These are phyloP conservation scores for Belgica antarctica DNA, from an alignment of 2,888 invertebrate species.

Conservation along the genomic window DNA sequence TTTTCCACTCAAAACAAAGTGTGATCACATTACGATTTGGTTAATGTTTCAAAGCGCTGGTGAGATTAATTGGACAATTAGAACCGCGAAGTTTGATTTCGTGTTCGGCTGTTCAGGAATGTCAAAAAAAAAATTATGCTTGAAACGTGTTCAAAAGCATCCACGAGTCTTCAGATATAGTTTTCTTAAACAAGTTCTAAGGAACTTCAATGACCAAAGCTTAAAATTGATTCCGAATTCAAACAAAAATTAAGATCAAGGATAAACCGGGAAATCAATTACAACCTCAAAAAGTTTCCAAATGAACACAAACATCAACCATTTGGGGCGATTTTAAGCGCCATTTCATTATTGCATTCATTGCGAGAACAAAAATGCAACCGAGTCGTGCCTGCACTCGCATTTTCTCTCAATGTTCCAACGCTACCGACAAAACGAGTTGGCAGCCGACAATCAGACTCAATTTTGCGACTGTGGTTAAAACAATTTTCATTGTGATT, in stretches of 20 bases:
- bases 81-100: neutral
- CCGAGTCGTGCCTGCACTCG: neutral
- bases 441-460: neutral
- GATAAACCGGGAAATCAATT: neutral
- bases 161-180: too few relatives aligned
- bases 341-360: slow-evolving; percentile 16
- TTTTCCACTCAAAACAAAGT: slow-evolving; percentile 35
- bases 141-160: too few relatives aligned
- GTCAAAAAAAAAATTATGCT: too few relatives aligned
- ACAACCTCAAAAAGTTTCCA: neutral
- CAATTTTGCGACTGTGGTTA: slow-evolving; percentile 5
- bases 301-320: neutral
- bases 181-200: too few relatives aligned
- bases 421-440: neutral
- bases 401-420: neutral
- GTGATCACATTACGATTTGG: slow-evolving; percentile 37
- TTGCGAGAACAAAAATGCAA: neutral
- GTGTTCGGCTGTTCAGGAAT: too few relatives aligned
- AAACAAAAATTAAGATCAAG: slow-evolving; percentile 30
- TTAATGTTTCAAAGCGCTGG: slow-evolving; percentile 36
- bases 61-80: slow-evolving; percentile 39
- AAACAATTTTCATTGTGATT: slow-evolving; percentile 26
- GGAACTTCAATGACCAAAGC: too few relatives aligned
- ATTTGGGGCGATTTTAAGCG: neutral
- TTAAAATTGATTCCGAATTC: neutral